Evolutionary conservation across 1,140 invertebrate species (phyloP), one percentile per base, ranked within the genome.

Genomic region (Dreissena rostriformis): DNA sequence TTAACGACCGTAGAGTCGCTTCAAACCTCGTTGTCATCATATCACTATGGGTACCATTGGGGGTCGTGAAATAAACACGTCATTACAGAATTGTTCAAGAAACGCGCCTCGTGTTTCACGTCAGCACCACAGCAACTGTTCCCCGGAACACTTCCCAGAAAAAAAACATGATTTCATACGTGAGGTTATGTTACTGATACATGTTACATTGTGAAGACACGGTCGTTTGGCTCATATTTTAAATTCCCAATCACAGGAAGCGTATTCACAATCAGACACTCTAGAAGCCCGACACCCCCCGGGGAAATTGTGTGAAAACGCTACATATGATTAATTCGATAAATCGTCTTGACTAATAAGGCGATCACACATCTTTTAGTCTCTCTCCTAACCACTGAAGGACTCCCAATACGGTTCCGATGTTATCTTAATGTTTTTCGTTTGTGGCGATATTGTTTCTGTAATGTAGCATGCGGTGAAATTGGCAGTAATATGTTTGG

Each of bases 221-320:
- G 2, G 57, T 24, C 22, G 17, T 2, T n/a, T 12, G 57, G 39
- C 39, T 39, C 39, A 39, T 61, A 61, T n/a, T 61, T n/a, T 61
- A 2, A 24, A 6, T 11, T n/a, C 57, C 57, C 57, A 6, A 5
- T 61, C 57, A 61, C 57, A 24, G 4, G 22, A 5, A 61, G 17
- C 17, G 17, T 24, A n/a, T 61, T 24, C 22, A 61, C 57, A 24
- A 61, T 19, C 6, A 19, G 22, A 61, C 17, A 61, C 57, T 61
- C 22, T 61, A 24, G 22, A n/a, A 61, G 57, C 4, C 4, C 57
- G 17, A n/a, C 57, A 61, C 17, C 17, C 57, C 57, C 57, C 2
- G 57, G 57, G 57, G 57, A 61, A 61, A 61, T 61, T n/a, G 17
- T 61, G 57, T 61, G 57, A 61, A 61, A 61, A 61, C 57, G 12